Base-by-base conservation (phyloP, 2,797 vertebrate species). In the Sardinella longiceps region DNA sequence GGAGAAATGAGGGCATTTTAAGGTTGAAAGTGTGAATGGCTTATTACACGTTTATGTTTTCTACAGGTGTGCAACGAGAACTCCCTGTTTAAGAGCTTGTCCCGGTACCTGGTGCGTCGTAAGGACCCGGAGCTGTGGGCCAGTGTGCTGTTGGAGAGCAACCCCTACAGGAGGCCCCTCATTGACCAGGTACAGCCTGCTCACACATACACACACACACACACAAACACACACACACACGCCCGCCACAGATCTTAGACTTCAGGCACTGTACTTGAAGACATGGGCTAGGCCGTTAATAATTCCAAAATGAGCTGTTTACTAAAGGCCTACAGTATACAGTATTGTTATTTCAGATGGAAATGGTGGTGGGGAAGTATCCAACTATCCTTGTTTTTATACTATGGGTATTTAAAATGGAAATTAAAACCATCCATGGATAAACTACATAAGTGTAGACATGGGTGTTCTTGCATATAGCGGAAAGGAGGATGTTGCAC, bases 61-160 rank as follows among this genome's bases (percentile, higher is more conserved):
- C 7, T 91, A 81, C 85, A 99, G 97, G 97, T 99, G 66, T 99
- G 98, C 95, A 98, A 98, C 86, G 97, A 99, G 90, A 98, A 99
- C 91, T 99, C 97, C 0, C 92, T 99, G 77, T 99, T 99, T 86
- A 99, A 99, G 94, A 98, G 97, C 84, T 95, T 98, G 87, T 97
- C 97, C 81, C 96, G 96, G 70, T 98, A 99, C 87, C 94, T 99
- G 85, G 98, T 99, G 0, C 96, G 92, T n/a, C 96, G 98, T 80
- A 99, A 98, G 91, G 96, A 98, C 89, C 95, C 96, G 0, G 97
- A 98, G 77, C 93, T 99, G 86, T 99, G 97, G 98, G 97, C 96
- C 48, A 97, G 94, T 1, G 97, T 99, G 50, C 94, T 99, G 81
- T 94, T 98, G 89, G 97, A 98, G 91, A 97, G 94, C 91, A 98